Evolutionary conservation across 2,113 vertebrate genomes (phyloP).

Genomic region (Chrysemys picta): DNA sequence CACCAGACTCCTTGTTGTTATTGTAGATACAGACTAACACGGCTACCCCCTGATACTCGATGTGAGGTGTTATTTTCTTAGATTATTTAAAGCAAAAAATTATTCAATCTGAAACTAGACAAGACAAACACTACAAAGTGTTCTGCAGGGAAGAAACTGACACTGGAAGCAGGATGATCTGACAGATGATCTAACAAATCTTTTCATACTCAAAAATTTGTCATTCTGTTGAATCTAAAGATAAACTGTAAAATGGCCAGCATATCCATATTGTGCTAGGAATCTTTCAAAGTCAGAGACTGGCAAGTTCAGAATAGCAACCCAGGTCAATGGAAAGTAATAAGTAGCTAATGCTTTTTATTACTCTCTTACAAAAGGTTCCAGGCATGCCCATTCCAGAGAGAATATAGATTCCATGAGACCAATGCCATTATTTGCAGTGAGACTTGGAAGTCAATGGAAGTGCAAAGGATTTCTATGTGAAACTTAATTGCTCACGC

Average conservation of each 20-base stretch:
- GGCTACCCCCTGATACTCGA: no score
- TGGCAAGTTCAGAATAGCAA: not conserved
- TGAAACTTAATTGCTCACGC: not conserved
- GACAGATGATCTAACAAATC: not conserved
- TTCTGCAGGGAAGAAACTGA: slow-evolving; percentile 3
- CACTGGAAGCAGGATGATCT: not conserved
- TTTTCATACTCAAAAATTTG: not conserved
- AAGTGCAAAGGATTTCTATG: not conserved
- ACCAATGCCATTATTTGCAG: not conserved
- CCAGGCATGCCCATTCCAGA: not conserved
- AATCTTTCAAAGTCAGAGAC: not conserved
- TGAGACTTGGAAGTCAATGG: not conserved
- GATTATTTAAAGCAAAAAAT: slow-evolving; percentile 23
- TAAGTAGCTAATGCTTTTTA: not conserved
- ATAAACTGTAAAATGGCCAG: not conserved
- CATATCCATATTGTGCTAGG: not conserved
- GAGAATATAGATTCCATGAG: not conserved
- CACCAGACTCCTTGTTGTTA: no score
- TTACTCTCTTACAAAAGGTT: not conserved
- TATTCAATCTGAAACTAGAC: slow-evolving; percentile 40
- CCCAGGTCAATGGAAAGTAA: not conserved
- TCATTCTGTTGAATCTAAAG: not conserved
- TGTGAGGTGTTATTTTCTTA: slow-evolving; percentile 46
- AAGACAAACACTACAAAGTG: not conserved
- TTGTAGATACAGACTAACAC: no score